Evolutionary conservation across 37 sponge, comb jelly and placozoan genomes (phyloP), one percentile per base, ranked within the genome.

Genomic region (Hexactinellida sp.): DNA sequence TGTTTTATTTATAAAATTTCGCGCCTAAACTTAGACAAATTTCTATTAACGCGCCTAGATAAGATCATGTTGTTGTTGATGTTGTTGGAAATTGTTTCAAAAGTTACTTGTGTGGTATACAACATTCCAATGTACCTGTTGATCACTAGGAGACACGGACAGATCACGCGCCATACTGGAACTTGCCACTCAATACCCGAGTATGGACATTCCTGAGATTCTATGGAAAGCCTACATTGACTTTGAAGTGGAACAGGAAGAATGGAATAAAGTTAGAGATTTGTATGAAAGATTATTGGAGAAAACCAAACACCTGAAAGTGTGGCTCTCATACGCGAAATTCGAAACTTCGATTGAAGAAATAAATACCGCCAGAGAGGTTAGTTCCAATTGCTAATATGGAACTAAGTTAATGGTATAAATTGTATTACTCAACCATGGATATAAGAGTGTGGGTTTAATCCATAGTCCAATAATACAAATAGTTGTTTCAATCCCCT

Each of bases 201-300:
- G 92, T 13, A 89, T 98, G 85, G 99, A 98, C 84, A 98, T 98
- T 94, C 99, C 99, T 0, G 99, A 98, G 89, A 82, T 95, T 37
- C 86, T 98, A 85, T 98, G 99, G 99, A 98, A 98, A 86, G 90
- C 94, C 0, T 98, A 90, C 87, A 98, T 98, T 54, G 99, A 98
- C 71, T 98, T 98, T 89, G 99, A 98, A 86, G 84, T 91, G 0
- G 94, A 92, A 37, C 93, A 90, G 39, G 94, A 94, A 25, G 99
- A 98, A 83, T 52, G 83, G 28, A 89, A 92, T 23, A 86, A 86
- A 37, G 91, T 85, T 13, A 82, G 99, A 24, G 86, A 86, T 28
- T 55, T 98, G 82, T 98, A 95, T 84, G 90, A 91, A 38, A 41
- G 93, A 24, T 89, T 98, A 13, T 85, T 98, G 39, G 95, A 95